Base-by-base conservation (phyloP, 1,140 invertebrate genomes). In the Drosophila subobscura region DNA sequence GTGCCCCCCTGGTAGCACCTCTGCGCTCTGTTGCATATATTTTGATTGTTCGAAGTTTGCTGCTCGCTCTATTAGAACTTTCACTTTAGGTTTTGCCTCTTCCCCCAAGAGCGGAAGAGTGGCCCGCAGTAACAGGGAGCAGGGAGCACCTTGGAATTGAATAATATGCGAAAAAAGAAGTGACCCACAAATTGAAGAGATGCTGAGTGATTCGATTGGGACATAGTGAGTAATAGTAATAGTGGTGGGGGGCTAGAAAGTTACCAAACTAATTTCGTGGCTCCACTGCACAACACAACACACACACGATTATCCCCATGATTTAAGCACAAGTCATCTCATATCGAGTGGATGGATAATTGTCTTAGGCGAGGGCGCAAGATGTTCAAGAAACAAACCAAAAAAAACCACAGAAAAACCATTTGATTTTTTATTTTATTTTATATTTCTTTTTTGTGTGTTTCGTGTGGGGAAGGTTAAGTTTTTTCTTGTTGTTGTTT, bases 51-150 rank as follows among this genome's bases (percentile, higher is more conserved):
- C 1, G 25, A 6, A 27, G 25, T 27, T 27, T 10, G 50, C 50
- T 40, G 5, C 22, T 40, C 23, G 16, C 14, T 3, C n/a, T 81
- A 88, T 79, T 86, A 88, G 83, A 88, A 88, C 83, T 88, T 88
- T 88, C 83, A 88, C 83, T 88, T 88, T 88, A 88, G 74, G 74
- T 81, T 37, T 37, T 12, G 16, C 72, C 56, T 66, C 81, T 73
- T 75, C 83, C 58, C 58, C 45, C 51, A 49, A 14, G 37, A 33
- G 29, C 29, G 29, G 29, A 10, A 33, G 29, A 33, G 29, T 10
- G 8, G 8, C 29, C 29, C 8, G 3, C 33, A 10, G 2, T 33
- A 4, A 3, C 33, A 37, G 33, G 33, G 10, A 37, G 33, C 42
- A 50, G 45, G 29, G 42, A 23, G 27, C 22, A 54, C 33, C 50